phyloP scores from a whole-genome alignment of 2,113 vertebrate genomes.

The Uropsilus gracilis region DNA sequence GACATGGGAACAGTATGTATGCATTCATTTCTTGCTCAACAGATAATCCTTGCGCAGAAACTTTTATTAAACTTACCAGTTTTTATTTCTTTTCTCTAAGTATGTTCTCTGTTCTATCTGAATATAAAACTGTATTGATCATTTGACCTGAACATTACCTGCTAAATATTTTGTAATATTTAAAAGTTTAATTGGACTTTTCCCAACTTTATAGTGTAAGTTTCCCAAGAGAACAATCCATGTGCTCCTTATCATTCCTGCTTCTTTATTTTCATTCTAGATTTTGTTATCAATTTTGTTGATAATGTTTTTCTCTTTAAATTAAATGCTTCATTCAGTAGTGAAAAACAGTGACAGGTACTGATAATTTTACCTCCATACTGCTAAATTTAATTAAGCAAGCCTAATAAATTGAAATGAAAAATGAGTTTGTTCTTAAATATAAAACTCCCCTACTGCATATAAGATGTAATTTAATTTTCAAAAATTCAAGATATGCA shows the following conservation, averaged over 20 bases:
- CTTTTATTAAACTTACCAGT: background rate
- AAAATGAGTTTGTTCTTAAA: background rate
- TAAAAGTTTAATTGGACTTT: background rate
- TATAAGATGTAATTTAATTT: conserved; percentile 38
- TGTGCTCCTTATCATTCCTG: background rate
- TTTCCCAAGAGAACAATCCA: background rate
- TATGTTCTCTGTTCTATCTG: background rate
- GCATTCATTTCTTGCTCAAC: background rate
- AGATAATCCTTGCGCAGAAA: background rate
- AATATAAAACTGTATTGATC: background rate
- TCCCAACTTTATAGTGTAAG: background rate
- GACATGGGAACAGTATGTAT: background rate
- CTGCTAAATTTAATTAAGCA: conserved; percentile 41
- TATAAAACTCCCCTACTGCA: background rate
- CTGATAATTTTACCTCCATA: conserved; percentile 34
- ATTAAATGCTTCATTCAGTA: background rate
- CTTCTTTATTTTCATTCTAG: background rate
- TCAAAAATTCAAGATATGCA: conserved; percentile 1
- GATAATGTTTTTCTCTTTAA: background rate
- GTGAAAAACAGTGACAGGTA: background rate
- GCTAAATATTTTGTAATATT: conserved; percentile 38
- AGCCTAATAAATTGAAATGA: conserved; percentile 43
- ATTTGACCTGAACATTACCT: background rate
- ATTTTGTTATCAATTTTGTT: conserved; percentile 4
- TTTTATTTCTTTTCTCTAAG: background rate